Evolutionary conservation across 2,797 vertebrate species (phyloP).

Genomic region (Streptopelia turtur): DNA sequence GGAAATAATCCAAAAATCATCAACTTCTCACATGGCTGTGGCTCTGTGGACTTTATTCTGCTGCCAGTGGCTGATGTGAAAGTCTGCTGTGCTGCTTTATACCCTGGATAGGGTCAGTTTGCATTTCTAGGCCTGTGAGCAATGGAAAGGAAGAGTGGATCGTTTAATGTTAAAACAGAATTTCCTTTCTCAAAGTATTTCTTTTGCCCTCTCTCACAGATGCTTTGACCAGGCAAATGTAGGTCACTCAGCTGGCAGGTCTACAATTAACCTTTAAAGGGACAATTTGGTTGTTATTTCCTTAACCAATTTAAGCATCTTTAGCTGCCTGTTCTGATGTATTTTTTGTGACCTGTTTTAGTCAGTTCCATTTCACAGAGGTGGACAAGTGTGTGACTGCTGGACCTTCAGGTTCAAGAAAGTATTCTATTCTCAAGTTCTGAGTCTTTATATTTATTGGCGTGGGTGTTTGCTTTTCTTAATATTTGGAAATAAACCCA

Average conservation of each 20-base stretch:
- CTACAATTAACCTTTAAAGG: background rate
- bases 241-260: background rate
- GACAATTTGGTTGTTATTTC: background rate
- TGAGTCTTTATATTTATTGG: slow-evolving; percentile 8
- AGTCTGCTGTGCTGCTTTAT: background rate
- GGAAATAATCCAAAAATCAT: slow-evolving; percentile 46
- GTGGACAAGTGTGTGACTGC: background rate
- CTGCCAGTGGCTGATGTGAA: background rate
- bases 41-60: background rate
- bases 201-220: background rate
- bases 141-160: background rate
- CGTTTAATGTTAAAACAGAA: background rate
- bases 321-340: background rate
- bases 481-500: background rate
- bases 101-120: background rate
- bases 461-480: background rate
- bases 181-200: slow-evolving; percentile 11
- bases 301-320: background rate
- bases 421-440: background rate
- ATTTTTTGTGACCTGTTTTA: background rate
- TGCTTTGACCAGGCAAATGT: slow-evolving; percentile 5
- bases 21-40: background rate
- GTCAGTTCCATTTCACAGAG: background rate
- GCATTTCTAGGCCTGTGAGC: background rate
- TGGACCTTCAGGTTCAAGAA: background rate